A percentile compares a stretch with the other conserved stretches of the same genome.
Evolutionary conservation across 2,888 invertebrate genomes (phyloP).

Genomic region (Plebejus melissa): DNA sequence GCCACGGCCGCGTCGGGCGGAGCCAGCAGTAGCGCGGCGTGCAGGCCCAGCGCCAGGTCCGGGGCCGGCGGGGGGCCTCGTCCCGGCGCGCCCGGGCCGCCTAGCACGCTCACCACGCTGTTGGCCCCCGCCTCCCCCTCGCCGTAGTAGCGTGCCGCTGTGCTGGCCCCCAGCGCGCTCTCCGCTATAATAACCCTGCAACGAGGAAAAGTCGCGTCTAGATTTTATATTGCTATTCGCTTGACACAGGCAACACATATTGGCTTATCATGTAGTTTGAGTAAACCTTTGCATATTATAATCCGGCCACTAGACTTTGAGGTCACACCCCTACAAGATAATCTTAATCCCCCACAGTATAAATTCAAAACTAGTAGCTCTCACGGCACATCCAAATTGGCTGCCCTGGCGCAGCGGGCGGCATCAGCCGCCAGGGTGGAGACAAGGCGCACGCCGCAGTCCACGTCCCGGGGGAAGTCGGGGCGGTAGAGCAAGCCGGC

Average conservation of each 20-base stretch:
- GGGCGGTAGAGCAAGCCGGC: conserved; percentile 57
- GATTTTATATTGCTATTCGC: neutral
- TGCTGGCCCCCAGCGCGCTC: conserved; percentile 46
- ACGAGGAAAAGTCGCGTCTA: conserved; percentile 29
- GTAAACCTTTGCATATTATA: too few relatives aligned
- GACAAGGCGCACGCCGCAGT: conserved; percentile 53
- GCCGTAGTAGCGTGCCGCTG: conserved; percentile 54
- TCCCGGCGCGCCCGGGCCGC: conserved; percentile 40
- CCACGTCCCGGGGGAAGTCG: conserved; percentile 48
- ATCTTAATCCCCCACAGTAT: too few relatives aligned
- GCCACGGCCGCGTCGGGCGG: conserved; percentile 51
- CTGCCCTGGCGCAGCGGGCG: neutral
- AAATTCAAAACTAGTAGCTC: neutral
- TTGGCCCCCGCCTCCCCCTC: conserved; percentile 56
- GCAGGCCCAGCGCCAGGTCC: conserved; percentile 51
- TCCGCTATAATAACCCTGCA: conserved; percentile 60
- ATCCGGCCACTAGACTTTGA: too few relatives aligned
- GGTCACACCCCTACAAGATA: too few relatives aligned
- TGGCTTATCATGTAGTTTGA: neutral
- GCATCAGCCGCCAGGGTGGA: conserved; percentile 32
- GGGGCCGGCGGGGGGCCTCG: conserved; percentile 46
- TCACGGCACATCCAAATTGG: neutral
- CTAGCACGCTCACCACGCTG: conserved; percentile 54
- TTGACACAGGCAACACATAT: neutral
- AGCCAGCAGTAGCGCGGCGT: conserved; percentile 52